Base-by-base conservation (phyloP, 2,888 invertebrate genomes). In the Meta bourneti region DNA sequence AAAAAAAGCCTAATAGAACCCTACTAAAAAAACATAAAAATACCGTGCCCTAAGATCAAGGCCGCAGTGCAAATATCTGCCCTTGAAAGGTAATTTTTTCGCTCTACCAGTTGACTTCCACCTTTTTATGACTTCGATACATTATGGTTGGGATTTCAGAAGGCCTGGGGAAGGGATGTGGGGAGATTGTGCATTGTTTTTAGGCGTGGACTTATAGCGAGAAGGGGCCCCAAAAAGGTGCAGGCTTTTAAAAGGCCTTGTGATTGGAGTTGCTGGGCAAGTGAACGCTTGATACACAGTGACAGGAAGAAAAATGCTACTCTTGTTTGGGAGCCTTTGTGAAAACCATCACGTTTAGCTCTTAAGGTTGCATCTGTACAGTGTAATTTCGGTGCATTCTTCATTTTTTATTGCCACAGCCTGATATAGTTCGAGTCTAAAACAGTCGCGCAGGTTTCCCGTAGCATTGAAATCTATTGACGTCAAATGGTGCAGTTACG, bases 1-100 rank as follows among this genome's bases (percentile, higher is more conserved):
- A 78, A 80, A 90, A 90, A 85, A 69, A 84, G 61, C 61, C 61
- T 61, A 61, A 89, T 70, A 86, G 49, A 78, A 86, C n/a, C 19
- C 69, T 71, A 74, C 20, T 48, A 54, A 75, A 84, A 75, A 83
- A 89, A 49, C 86, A 61, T 90, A 86, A 90, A 90, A 90, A 90
- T 90, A 78, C 77, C 80, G 71, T 86, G 86, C 83, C 78, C 90
- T 16, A 74, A 51, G 90, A 90, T 90, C 90, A 90, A 90, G 90
- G 90, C 75, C 81, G 52, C 48, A 61, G 54, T 19, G 69, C 48
- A 81, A 85, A 85, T 81, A 86, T 69, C 81, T 90, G 90, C 90
- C 90, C 90, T 90, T 90, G 90, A 70, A 90, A 81, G 81, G 81
- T 77, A 90, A 90, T 85, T 90, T 90, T 69, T n/a, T 74, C 48